phyloP scores from a whole-genome alignment of 2,888 invertebrate species.

The Dioctria linearis region DNA sequence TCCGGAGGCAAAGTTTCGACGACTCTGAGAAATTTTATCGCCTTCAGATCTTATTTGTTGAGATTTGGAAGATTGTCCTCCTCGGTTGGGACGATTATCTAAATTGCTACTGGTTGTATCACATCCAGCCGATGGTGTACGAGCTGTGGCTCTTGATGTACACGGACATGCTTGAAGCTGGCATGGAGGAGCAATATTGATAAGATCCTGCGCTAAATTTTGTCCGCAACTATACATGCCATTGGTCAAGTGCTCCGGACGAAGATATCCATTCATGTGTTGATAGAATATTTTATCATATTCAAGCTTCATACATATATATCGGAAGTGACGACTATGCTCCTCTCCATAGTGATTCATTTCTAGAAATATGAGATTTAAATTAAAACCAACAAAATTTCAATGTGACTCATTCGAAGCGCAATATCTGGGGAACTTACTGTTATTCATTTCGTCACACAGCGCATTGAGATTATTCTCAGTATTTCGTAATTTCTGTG shows the following conservation, averaged over 20 bases:
- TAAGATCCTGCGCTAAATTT: constrained; percentile 15
- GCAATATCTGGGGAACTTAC: not conserved
- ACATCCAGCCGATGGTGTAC: not conserved
- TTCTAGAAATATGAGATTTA: constrained; percentile 59
- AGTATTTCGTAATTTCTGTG: constrained; percentile 29
- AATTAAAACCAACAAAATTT: not conserved
- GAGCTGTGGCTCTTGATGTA: not conserved
- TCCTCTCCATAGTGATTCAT: constrained; percentile 68
- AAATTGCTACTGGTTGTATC: not conserved
- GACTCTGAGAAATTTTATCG: not conserved
- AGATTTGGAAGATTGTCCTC: not conserved
- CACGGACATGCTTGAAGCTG: not conserved
- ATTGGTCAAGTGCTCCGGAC: not conserved
- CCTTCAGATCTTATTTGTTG: not conserved
- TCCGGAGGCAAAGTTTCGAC: not conserved
- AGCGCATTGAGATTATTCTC: constrained; percentile 8
- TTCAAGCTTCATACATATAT: constrained; percentile 70
- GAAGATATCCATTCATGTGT: constrained; percentile 21
- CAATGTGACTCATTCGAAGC: not conserved
- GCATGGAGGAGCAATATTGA: not conserved
- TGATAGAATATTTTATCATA: constrained; percentile 64
- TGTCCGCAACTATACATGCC: constrained; percentile 20
- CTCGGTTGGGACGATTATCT: not conserved
- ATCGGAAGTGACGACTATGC: constrained; percentile 68
- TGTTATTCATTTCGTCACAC: constrained; percentile 45